A percentile compares a stretch with the other conserved stretches of the same genome.
phyloP scores from a whole-genome alignment of 2,888 invertebrate genomes.

The Hyposoter dolosus region DNA sequence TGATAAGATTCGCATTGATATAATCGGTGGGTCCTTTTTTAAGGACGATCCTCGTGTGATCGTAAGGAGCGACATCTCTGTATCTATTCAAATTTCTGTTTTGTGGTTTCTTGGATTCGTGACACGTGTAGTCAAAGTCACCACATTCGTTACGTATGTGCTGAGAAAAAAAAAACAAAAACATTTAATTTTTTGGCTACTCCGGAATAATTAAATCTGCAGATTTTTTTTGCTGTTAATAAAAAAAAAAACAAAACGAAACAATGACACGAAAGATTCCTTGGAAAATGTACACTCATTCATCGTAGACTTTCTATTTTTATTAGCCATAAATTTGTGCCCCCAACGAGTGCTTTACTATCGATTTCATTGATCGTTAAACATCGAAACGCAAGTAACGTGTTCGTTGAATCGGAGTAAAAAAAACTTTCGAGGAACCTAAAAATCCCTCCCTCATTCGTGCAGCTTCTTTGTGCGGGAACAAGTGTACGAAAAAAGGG shows the following conservation, averaged over 20 bases:
- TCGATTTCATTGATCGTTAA: conserved; percentile 20
- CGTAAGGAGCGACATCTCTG: conserved; percentile 97
- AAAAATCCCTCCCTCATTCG: background rate
- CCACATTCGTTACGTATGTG: conserved; percentile 90
- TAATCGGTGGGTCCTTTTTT: conserved; percentile 92
- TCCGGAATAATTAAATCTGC: background rate
- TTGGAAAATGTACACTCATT: background rate
- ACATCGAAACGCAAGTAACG: background rate
- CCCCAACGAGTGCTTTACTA: background rate
- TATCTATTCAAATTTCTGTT: conserved; percentile 96
- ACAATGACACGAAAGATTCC: background rate
- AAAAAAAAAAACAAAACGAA: background rate
- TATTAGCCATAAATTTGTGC: background rate
- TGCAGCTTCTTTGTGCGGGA: background rate
- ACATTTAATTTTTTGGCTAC: background rate
- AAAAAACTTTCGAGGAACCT: background rate
- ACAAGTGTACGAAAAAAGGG: background rate
- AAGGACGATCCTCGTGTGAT: conserved; percentile 95
- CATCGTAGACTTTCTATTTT: conserved; percentile 9
- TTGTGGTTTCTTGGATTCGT: conserved; percentile 91
- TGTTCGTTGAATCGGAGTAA: background rate
- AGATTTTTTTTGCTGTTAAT: background rate
- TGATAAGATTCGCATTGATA: conserved; percentile 97
- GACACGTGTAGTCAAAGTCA: conserved; percentile 87
- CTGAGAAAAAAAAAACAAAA: conserved; percentile 85